Percentiles rank a stretch among this genome's conserved stretches.
Conservation (phyloP, 2,888 invertebrate species). For the Drosophila multiciliata region DNA sequence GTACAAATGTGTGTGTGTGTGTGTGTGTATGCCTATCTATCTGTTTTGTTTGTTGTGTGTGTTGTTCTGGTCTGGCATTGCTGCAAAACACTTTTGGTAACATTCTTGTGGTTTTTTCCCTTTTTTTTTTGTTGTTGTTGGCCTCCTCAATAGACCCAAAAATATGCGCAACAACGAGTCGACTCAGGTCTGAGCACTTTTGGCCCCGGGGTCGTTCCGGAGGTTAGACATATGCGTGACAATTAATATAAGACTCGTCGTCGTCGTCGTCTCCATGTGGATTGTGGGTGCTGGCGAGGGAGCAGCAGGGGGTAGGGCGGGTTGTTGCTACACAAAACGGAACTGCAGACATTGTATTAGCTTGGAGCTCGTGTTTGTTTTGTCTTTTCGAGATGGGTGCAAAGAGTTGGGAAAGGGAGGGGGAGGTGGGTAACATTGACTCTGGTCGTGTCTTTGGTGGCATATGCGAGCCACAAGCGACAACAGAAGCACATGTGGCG, state of each 20-base stretch:
- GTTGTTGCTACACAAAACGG: conserved; percentile 72
- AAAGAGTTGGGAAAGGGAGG: not conserved
- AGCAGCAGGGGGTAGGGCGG: not conserved
- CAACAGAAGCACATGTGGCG: conserved; percentile 47
- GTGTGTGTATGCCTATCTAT: not conserved
- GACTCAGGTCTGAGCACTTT: conserved; percentile 17
- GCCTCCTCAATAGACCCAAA: conserved; percentile 69
- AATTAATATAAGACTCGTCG: conserved; percentile 78
- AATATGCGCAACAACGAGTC: conserved; percentile 63
- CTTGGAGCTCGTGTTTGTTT: conserved; percentile 32
- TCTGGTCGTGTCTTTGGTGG: conserved; percentile 65
- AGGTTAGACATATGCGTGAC: conserved; percentile 78
- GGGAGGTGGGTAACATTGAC: conserved; percentile 22
- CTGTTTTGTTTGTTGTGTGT: conserved; percentile 11
- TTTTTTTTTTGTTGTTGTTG: not conserved
- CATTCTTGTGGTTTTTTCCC: conserved; percentile 74
- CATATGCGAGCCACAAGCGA: conserved; percentile 43
- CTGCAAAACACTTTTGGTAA: conserved; percentile 70
- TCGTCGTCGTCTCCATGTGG: conserved; percentile 7
- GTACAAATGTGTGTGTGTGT: not conserved
- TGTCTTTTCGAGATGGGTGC: conserved; percentile 12
- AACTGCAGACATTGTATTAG: conserved; percentile 69
- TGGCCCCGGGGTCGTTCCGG: conserved; percentile 42
- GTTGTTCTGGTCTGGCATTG: conserved; percentile 39
- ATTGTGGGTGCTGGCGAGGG: conserved; percentile 1